A percentile compares a stretch with the other conserved stretches of the same genome.
These are phyloP conservation scores for Microcaecilia unicolor DNA, from an alignment of 2,797 vertebrate species.

Conservation along the genomic window DNA sequence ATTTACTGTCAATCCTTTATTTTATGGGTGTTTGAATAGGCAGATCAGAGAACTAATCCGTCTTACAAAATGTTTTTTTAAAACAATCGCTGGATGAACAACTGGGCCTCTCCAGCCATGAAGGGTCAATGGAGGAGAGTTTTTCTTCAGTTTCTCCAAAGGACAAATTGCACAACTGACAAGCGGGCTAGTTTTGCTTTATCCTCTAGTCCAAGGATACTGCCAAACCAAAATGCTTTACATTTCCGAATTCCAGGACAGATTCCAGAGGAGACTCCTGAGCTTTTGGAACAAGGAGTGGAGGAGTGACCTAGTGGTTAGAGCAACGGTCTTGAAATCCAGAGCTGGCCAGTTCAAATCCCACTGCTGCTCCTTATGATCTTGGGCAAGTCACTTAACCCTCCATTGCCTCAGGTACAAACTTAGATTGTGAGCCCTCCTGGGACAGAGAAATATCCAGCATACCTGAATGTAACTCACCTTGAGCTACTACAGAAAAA, in stretches of 20 bases:
- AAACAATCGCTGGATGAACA: slow-evolving; percentile 7
- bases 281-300: not conserved
- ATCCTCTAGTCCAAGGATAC: not conserved
- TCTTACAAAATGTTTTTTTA: slow-evolving; percentile 8
- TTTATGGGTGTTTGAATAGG: slow-evolving; percentile 16
- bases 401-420: no score
- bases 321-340: no score
- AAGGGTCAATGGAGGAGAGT: slow-evolving; percentile 15
- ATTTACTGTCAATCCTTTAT: slow-evolving; percentile 12
- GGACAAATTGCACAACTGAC: slow-evolving; percentile 9
- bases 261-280: slow-evolving; percentile 10
- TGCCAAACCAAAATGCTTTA: slow-evolving; percentile 8
- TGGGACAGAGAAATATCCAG: no score
- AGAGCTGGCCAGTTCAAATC: no score
- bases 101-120: slow-evolving; percentile 11
- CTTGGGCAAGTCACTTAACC: no score
- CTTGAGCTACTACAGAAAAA: no score
- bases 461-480: no score
- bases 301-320: no score
- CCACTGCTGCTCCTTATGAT: no score
- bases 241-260: slow-evolving; percentile 16
- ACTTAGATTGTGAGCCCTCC: no score
- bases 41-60: slow-evolving; percentile 7
- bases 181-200: slow-evolving; percentile 5
- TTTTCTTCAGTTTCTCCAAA: slow-evolving; percentile 20